These are phyloP conservation scores for Megaceryle alcyon DNA, from an alignment of 2,797 vertebrate genomes.

Conservation along the genomic window DNA sequence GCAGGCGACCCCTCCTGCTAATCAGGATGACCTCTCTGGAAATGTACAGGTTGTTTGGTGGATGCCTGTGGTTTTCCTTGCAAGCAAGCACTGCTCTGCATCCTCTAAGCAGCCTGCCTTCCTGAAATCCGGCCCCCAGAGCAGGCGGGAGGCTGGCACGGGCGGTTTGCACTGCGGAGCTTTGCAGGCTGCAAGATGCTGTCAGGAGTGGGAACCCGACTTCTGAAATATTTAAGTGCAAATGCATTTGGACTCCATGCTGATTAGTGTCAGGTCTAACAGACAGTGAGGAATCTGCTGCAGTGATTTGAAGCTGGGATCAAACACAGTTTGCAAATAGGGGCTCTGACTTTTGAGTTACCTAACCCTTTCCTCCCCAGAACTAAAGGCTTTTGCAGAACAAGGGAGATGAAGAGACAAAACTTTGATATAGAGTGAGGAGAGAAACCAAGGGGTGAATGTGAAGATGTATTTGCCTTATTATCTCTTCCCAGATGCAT, in stretches of 20 bases:
- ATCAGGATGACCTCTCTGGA: background rate
- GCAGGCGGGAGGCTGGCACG: background rate
- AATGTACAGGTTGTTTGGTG: background rate
- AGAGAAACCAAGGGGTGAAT: background rate
- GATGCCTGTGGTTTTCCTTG: background rate
- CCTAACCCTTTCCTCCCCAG: background rate
- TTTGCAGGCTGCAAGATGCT: background rate
- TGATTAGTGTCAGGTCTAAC: constrained; percentile 50
- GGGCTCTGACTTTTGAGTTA: background rate
- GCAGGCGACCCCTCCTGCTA: background rate
- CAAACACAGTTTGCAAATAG: constrained; percentile 1
- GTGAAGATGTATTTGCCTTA: background rate
- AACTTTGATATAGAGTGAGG: background rate
- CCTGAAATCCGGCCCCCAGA: background rate
- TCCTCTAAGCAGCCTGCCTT: background rate
- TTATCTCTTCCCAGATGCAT: background rate
- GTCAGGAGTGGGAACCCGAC: background rate
- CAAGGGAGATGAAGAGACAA: background rate
- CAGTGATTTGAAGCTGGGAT: background rate
- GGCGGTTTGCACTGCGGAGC: background rate
- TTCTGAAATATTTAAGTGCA: constrained; percentile 50
- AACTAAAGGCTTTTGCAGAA: background rate
- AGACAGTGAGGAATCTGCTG: background rate
- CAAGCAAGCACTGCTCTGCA: background rate
- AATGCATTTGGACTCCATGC: constrained; percentile 38